Base-by-base conservation (phyloP, 2,888 invertebrate genomes). In the Synanthedon andrenaeformis region DNA sequence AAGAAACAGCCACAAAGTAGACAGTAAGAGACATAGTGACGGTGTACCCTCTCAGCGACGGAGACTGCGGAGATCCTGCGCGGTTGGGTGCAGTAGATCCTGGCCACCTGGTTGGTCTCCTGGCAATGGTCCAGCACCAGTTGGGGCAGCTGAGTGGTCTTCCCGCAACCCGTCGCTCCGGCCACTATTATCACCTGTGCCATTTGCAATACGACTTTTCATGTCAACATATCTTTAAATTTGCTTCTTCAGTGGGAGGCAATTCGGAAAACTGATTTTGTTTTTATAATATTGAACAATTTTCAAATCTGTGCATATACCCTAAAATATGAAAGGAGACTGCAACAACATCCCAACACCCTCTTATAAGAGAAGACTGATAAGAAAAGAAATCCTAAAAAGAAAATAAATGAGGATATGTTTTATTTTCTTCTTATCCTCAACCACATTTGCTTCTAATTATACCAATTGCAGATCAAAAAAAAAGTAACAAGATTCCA, bases 91-190 rank as follows among this genome's bases (percentile, higher is more conserved):
- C 97, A 97, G 70, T 98, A 91, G 59, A 99, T 93, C 53, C 96
- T 90, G 58, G 96, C 94, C 0, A 91, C 89, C 64, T 89, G 89
- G 55, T 89, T 89, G 61, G 75, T 88, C 63, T 71, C 84, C 65
- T 81, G 88, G 62, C 88, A 91, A 76, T 95, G 90, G 65, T 98
- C 96, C 58, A 99, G 79, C 60, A 99, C 91, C 67, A 94, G 95
- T 70, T 99, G 98, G 0, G 98, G 98, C 48, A 99, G 90, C 89
- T 98, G 98, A 0, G 98, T 98, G 0, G 97, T 97, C 89, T 98
- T 98, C 1, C 98, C 98, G 54, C 94, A 95, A 0, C 97, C 98
- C 0, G 98, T 97, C 63, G 96, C 95, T 0, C 94, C 94, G 4
- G 91, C 90, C 19, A 96, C 90, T 60, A 94, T 90, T 19, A 93